Conservation (phyloP, 2,797 vertebrate genomes). For the Naso thynnoides region DNA sequence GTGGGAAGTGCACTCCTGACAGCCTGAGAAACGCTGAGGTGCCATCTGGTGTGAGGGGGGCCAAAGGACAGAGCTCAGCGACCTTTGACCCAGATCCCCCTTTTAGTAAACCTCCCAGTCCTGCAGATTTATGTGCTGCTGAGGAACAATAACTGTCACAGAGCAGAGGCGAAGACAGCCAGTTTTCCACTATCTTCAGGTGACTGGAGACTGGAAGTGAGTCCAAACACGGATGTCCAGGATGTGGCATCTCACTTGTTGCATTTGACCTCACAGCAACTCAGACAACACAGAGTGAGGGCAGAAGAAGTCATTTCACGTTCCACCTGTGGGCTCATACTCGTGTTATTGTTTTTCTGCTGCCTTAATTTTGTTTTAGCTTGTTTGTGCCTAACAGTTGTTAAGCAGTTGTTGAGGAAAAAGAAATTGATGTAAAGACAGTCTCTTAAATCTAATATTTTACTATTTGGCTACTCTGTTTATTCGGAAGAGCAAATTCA, state of each 20-base stretch:
- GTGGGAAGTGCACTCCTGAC: constrained; percentile 71
- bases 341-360: neutral
- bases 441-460: neutral
- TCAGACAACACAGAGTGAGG: constrained; percentile 45
- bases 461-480: neutral
- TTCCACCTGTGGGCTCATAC: constrained; percentile 31
- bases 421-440: neutral
- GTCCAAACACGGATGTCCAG: constrained; percentile 50
- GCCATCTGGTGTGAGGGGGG: constrained; percentile 86
- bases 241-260: constrained; percentile 61
- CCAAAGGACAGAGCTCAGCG: constrained; percentile 80
- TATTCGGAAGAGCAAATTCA: constrained; percentile 46
- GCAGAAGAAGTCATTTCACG: constrained; percentile 24
- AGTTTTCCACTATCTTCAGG: constrained; percentile 66
- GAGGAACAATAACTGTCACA: constrained; percentile 84
- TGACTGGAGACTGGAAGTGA: constrained; percentile 65
- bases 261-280: constrained; percentile 62
- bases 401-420: neutral
- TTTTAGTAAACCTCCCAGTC: constrained; percentile 85
- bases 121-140: constrained; percentile 84
- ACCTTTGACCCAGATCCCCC: constrained; percentile 88
- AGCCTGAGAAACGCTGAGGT: constrained; percentile 87
- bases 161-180: constrained; percentile 59
- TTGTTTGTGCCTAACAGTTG: constrained; percentile 2
- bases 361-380: neutral